Evolutionary conservation across 1,140 invertebrate species (phyloP), one percentile per base, ranked within the genome.

Genomic region (Spodoptera frugiperda): DNA sequence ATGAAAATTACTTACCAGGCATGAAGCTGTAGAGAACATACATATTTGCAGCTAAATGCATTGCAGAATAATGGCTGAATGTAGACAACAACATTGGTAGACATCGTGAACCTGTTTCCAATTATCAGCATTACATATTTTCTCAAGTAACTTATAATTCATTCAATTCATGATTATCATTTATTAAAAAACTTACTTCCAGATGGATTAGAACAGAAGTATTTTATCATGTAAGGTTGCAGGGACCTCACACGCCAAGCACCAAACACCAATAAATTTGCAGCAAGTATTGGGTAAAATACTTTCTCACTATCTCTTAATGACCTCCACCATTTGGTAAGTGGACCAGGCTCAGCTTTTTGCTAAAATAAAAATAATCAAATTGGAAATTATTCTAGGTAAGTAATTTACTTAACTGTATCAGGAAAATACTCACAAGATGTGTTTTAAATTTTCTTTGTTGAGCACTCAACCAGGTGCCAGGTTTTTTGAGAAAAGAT

Each of bases 1-100:
- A 19, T 51, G 17, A 33, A 63, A 30, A 55, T 48, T 55, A 55
- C 73, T 85, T 89, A 95, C 95, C 95, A 92, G 94, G 94, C 93
- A 95, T 95, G 84, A 97, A 99, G 85, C 97, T 98, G 87, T 98
- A 97, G 19, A 99, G 93, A 19, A 99, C 98, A 95, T 98, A 99
- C 99, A 99, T 99, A 94, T 99, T 99, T 48, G 97, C 96, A 84
- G 96, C 96, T 61, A 99, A 95, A 94, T 99, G 99, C 55, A 98
- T 93, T 44, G 96, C 87, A 10, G 97, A 98, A 86, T 97, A 97
- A 91, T 99, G 99, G 86, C 98, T 99, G 92, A 99, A 99, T 61
- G 97, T 97, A 10, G 98, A 98, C 1, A 99, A 92, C 15, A 99
- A 85, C 98, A 99, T 98, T 19, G 98, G 98, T 93, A 96, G 96